Evolutionary conservation across 92 coral and sea anemone species (phyloP), one percentile per base, ranked within the genome.

Genomic region (Heteractis magnifica): DNA sequence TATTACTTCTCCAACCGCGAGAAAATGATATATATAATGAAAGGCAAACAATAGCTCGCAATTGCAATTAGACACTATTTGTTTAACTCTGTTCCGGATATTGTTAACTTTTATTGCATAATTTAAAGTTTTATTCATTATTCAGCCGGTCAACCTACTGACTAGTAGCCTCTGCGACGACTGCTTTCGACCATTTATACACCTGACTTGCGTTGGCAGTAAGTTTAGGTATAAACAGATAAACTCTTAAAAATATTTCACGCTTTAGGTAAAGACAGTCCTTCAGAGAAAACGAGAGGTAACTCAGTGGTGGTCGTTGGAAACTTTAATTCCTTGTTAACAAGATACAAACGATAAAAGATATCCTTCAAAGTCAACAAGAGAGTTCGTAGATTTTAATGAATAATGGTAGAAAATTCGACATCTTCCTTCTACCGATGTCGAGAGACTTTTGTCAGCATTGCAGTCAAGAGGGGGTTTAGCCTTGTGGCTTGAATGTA

Each of bases 401-500:
- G 18, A 2, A 8, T 3, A 75, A 75, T 75, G 79, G 34, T 8
- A 20, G 65, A 76, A 20, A 76, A 76, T 41, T 50, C 48, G 44
- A 50, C 79, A 18, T 51, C 50, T 13, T 10, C 79, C 3, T 14
- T 8, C 7, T n/a, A 76, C 34, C 23, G 79, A 76, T 8, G 18
- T 51, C 34, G 79, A 76, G 62, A 76, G 62, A 76, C 19, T 76
- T 26, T 52, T 55, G 12, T 55, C n/a, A n/a, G 59, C 50, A 0
- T 26, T 76, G 19, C 18, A 51, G 6, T 76, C 79, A 52, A 76
- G 79, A 15, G 59, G 59, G 20, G 11, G 9, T 52, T 49, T 11
- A 52, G 59, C 79, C 18, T 50, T 76, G 3, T 77, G 72, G 71
- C 48, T 78, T 11, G 82, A 41, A 58, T 78, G 82, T 5, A 78